Base-by-base conservation (phyloP, 2,797 vertebrate genomes). In the Novumbra hubbsi region DNA sequence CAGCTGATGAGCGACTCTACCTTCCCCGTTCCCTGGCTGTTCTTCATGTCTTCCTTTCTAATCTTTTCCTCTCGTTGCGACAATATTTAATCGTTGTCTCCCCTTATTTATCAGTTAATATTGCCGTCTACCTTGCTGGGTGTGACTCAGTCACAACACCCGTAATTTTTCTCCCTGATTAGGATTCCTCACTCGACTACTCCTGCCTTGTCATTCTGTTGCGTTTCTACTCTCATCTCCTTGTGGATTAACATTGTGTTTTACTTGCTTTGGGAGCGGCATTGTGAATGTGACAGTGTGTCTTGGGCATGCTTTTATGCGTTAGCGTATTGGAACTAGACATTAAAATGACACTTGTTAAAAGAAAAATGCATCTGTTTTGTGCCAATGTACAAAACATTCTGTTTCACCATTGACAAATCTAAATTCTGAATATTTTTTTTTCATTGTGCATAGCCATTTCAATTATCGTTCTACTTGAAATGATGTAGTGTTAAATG, bases 71-170 rank as follows among this genome's bases (percentile, higher is more conserved):
- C 66, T 67, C 63, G 16, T 70, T 81, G 75, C 52, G 38, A 76
- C 81, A 65, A 45, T 79, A 77, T 76, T 64, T 68, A 70, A 60
- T 75, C 68, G 69, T 66, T 72, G 83, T 45, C 77, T 15, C 74
- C 50, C 57, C 76, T 84, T 76, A 81, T 86, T 88, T 79, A 83
- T 83, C 80, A 76, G 84, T 84, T 87, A 79, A 69, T 84, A 78
- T 84, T 78, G 21, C 65, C 52, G 57, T 76, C 77, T 74, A 48
- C 72, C 71, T 81, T 1, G 64, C 85, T 71, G 41, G 48, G 50
- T 86, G 82, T 73, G 8, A 72, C 72, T 73, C 63, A 76, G 71
- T 72, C 48, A 28, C 74, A 16, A 73, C 80, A 77, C 68, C 77
- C 71, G 48, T 80, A 83, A 80, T 88, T 86, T 81, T 81, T 88